phyloP scores from a whole-genome alignment of 2,113 vertebrate genomes.

The Bolborhynchus lineola region DNA sequence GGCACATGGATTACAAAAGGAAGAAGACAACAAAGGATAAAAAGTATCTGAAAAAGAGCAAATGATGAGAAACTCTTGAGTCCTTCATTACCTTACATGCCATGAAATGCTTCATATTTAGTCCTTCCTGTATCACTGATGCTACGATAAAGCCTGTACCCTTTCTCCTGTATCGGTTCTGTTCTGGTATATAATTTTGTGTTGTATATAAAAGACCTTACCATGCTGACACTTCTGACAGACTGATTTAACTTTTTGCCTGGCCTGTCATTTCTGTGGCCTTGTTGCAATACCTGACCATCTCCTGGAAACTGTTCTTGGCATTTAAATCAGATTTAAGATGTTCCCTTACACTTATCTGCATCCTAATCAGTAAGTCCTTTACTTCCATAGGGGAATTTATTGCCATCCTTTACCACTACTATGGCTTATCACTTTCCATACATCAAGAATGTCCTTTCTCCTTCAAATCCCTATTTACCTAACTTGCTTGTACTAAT shows the following conservation, averaged over 20 bases:
- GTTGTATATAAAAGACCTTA: neutral
- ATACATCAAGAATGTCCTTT: neutral
- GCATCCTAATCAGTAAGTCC: neutral
- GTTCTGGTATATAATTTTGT: neutral
- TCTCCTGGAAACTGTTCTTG: neutral
- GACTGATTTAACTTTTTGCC: neutral
- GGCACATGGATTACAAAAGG: neutral
- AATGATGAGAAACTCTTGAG: neutral
- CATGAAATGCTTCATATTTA: neutral
- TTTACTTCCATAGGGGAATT: neutral
- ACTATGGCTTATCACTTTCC: neutral
- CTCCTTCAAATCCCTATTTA: constrained; percentile 40
- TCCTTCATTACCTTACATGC: accelerated
- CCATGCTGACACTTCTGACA: neutral
- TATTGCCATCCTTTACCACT: neutral
- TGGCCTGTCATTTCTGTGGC: neutral
- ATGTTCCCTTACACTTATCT: neutral
- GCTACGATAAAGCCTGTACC: neutral
- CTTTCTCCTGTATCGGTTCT: neutral
- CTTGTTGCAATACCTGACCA: neutral
- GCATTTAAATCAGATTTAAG: constrained; percentile 33
- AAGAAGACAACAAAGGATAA: neutral
- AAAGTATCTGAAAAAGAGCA: neutral
- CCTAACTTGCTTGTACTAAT: neutral
- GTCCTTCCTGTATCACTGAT: neutral